phyloP scores from a whole-genome alignment of 1,140 invertebrate species.

The Ceratina calcarata region DNA sequence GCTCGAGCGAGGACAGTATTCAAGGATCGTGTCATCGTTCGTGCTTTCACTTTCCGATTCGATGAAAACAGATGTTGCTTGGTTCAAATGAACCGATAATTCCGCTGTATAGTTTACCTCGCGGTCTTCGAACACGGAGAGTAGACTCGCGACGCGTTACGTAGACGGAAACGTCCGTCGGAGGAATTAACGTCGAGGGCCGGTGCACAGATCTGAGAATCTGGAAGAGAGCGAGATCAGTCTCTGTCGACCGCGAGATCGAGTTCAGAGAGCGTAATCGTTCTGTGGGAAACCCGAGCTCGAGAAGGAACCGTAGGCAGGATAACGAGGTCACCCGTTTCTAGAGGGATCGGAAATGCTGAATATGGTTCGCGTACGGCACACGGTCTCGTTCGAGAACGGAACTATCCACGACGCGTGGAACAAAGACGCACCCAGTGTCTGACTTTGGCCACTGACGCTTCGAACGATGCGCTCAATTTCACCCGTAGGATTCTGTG shows the following conservation, averaged over 20 bases:
- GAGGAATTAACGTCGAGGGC: slow-evolving; percentile 11
- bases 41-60: no score
- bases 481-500: no score
- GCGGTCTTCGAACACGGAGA: no score
- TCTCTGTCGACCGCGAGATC: slow-evolving; percentile 8
- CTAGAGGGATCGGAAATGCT: slow-evolving; percentile 23
- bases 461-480: no score
- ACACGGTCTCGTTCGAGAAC: no score
- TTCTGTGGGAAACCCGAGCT: slow-evolving; percentile 14
- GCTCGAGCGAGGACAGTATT: no score
- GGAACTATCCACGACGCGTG: no score
- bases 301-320: slow-evolving; percentile 24
- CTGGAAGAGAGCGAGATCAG: slow-evolving; percentile 29
- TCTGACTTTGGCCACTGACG: no score
- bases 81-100: no score
- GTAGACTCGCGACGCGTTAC: background rate
- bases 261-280: slow-evolving; percentile 28
- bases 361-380: background rate
- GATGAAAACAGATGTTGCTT: no score
- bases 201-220: background rate
- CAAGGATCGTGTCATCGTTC: no score
- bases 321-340: slow-evolving; percentile 31
- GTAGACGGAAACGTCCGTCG: background rate
- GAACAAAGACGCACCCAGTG: background rate
- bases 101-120: no score